Conservation (phyloP, 64 coral and sea anemone species). For the Montipora cactus region DNA sequence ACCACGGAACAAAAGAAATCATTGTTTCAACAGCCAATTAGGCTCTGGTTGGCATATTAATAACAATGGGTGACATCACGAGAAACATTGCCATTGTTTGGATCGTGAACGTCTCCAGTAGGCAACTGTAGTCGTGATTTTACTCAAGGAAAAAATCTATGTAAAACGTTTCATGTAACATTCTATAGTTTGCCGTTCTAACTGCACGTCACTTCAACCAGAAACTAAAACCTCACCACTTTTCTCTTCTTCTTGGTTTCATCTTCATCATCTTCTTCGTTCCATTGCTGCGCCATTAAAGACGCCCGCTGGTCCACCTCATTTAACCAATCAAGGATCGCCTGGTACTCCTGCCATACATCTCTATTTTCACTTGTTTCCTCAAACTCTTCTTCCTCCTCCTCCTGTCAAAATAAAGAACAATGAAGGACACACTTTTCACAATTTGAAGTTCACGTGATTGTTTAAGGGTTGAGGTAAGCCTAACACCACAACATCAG, state of each 20-base stretch:
- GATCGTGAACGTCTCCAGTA: too few species aligned
- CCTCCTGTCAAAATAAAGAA: neutral
- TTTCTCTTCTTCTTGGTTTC: slow-evolving; percentile 45
- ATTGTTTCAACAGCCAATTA: too few species aligned
- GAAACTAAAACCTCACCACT: slow-evolving; percentile 27
- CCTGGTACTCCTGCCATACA: slow-evolving; percentile 42
- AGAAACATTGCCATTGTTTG: too few species aligned
- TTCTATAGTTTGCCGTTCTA: too few species aligned
- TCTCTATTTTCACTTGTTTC: slow-evolving; percentile 26
- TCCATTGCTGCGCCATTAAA: slow-evolving; percentile 90
- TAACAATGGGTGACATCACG: too few species aligned
- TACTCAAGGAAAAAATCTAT: too few species aligned
- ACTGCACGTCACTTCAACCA: neutral
- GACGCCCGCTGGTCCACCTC: slow-evolving; percentile 67
- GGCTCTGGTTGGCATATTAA: too few species aligned
- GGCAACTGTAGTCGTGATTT: too few species aligned
- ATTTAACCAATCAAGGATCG: slow-evolving; percentile 74
- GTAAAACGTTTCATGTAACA: too few species aligned
- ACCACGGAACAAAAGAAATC: too few species aligned
- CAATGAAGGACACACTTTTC: neutral
- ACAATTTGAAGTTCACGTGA: neutral
- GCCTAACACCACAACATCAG: too few species aligned
- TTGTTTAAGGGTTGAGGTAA: too few species aligned
- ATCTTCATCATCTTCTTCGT: slow-evolving; percentile 71
- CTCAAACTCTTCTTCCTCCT: slow-evolving; percentile 18